Conservation (phyloP, 2,888 invertebrate species). For the Metalampra italica region DNA sequence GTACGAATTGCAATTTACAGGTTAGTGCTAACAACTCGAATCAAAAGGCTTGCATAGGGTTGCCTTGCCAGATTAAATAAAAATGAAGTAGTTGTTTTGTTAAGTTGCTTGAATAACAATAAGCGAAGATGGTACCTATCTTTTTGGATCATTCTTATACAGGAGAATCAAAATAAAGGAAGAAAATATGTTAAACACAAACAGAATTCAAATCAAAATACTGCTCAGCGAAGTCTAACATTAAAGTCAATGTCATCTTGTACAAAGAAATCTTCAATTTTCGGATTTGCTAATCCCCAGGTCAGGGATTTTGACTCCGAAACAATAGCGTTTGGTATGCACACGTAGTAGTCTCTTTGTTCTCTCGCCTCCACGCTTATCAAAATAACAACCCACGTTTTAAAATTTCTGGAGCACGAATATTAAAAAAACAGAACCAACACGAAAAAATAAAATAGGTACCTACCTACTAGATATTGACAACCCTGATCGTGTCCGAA, state of each 20-base stretch:
- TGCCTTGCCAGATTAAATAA: constrained; percentile 25
- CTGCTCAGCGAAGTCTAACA: no score
- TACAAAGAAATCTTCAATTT: constrained; percentile 1
- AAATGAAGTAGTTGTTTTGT: background rate
- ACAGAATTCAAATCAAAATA: no score
- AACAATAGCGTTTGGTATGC: constrained; percentile 1
- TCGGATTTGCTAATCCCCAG: constrained; percentile 5
- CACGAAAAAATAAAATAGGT: background rate
- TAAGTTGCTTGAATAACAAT: no score
- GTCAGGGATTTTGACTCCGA: constrained; percentile 3
- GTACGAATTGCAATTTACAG: constrained; percentile 23
- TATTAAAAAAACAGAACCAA: background rate
- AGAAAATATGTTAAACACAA: no score
- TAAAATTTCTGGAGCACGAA: constrained; percentile 3
- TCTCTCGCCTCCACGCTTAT: constrained; percentile 11
- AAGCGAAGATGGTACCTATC: no score
- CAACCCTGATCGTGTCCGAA: constrained; percentile 55
- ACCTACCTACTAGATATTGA: constrained; percentile 9
- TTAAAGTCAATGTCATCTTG: constrained; percentile 6
- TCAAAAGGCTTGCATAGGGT: constrained; percentile 39
- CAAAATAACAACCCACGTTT: constrained; percentile 9
- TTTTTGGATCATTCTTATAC: no score
- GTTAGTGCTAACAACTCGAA: constrained; percentile 32
- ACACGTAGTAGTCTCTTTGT: constrained; percentile 12
- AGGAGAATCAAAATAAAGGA: background rate